Conservation (phyloP, 2,797 vertebrate species). For the Petrocephalus schoutedeni region DNA sequence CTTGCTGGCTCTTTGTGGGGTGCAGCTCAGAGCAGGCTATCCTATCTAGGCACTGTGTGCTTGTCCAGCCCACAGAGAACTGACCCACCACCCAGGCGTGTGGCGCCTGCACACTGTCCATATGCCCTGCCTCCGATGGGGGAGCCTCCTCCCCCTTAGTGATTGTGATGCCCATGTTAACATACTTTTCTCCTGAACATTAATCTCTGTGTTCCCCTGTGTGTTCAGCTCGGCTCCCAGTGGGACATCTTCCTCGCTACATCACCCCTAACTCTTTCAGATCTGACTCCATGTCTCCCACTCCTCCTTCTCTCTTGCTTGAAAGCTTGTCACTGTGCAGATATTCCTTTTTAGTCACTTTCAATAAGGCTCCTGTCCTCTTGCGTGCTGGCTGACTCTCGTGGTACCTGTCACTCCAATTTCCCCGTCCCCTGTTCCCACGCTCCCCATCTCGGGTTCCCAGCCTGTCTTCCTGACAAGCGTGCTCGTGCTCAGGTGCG, state of each 20-base stretch:
- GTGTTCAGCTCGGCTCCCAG: neutral
- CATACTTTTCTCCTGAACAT: neutral
- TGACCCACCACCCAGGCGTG: neutral
- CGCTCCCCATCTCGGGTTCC: neutral
- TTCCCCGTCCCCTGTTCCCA: neutral
- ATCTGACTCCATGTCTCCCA: neutral
- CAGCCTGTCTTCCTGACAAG: neutral
- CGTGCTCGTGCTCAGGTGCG: neutral
- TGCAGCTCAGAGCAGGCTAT: neutral
- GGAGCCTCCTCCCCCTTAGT: neutral
- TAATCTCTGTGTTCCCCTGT: neutral
- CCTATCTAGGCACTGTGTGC: neutral
- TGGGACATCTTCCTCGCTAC: neutral
- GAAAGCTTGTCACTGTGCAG: constrained; percentile 5
- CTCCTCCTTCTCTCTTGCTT: neutral
- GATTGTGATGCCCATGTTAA: neutral
- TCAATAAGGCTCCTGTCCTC: neutral
- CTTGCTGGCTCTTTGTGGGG: neutral
- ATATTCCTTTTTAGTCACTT: neutral
- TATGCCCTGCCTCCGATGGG: neutral
- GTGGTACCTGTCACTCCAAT: neutral
- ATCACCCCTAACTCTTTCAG: neutral
- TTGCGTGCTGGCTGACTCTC: neutral
- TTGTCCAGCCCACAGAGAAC: neutral
- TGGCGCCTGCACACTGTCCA: neutral